These are phyloP conservation scores for Streptopelia turtur DNA, from an alignment of 2,797 vertebrate genomes.

Conservation along the genomic window DNA sequence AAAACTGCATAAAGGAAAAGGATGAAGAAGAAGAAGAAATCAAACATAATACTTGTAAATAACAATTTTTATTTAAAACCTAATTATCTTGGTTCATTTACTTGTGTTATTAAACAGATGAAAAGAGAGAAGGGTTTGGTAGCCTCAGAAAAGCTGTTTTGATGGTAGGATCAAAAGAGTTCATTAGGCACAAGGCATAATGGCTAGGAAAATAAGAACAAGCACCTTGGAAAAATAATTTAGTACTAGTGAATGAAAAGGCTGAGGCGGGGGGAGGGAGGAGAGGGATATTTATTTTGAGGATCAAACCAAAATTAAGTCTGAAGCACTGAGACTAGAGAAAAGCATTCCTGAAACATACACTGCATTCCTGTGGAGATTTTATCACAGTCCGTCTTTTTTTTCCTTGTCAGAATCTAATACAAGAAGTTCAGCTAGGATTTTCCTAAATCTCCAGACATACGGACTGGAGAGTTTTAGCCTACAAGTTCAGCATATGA, in stretches of 20 bases:
- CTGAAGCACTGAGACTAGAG: neutral
- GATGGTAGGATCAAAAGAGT: conserved; percentile 40
- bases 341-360: conserved; percentile 21
- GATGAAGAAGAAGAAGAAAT: neutral
- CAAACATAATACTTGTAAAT: neutral
- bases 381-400: neutral
- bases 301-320: conserved; percentile 50
- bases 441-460: neutral
- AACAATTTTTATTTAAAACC: conserved; percentile 31
- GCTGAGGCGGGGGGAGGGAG: neutral
- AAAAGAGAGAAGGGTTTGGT: conserved; percentile 21
- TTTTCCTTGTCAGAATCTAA: neutral
- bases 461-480: neutral
- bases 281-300: conserved; percentile 11
- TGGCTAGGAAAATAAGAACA: conserved; percentile 16
- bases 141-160: conserved; percentile 35
- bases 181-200: neutral
- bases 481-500: neutral
- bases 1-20: neutral
- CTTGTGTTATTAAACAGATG: conserved; percentile 35
- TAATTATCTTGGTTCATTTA: conserved; percentile 38
- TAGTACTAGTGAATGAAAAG: neutral
- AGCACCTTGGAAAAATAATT: neutral
- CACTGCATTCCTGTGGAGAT: conserved; percentile 35
- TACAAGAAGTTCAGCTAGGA: neutral